phyloP scores from a whole-genome alignment of 2,113 vertebrate genomes.

The Pycnonotus jocosus region DNA sequence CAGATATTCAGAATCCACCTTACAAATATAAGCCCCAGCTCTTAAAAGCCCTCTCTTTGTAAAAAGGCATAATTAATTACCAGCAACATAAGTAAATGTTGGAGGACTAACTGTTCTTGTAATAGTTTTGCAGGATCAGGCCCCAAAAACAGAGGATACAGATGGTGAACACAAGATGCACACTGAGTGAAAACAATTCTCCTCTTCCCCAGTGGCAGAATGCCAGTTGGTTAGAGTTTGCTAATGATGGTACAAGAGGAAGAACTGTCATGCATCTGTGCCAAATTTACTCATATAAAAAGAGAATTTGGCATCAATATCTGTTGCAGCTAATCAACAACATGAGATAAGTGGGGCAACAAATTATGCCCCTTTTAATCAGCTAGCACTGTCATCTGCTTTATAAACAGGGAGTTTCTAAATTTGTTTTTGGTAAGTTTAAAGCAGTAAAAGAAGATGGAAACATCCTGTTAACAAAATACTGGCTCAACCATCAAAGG shows the following conservation, averaged over 20 bases:
- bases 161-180: not conserved
- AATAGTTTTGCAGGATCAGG: not conserved
- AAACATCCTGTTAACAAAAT: not conserved
- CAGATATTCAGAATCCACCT: not conserved
- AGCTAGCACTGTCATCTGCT: not conserved
- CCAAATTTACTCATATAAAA: constrained; percentile 3
- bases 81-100: not conserved
- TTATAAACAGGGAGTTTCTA: constrained; percentile 12
- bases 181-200: not conserved
- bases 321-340: constrained; percentile 25
- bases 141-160: not conserved
- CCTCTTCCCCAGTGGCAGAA: not conserved
- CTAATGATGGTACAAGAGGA: not conserved
- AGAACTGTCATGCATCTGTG: not conserved
- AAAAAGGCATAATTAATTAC: not conserved
- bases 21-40: not conserved
- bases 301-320: constrained; percentile 3
- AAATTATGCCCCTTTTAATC: constrained; percentile 31
- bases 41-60: not conserved
- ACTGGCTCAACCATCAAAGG: not conserved
- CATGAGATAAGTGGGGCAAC: not conserved
- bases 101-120: not conserved
- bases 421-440: not conserved
- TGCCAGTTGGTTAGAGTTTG: not conserved
- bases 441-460: not conserved